Evolutionary conservation across 1,140 invertebrate genomes (phyloP), one percentile per base, ranked within the genome.

Genomic region (Bombus fervidus): DNA sequence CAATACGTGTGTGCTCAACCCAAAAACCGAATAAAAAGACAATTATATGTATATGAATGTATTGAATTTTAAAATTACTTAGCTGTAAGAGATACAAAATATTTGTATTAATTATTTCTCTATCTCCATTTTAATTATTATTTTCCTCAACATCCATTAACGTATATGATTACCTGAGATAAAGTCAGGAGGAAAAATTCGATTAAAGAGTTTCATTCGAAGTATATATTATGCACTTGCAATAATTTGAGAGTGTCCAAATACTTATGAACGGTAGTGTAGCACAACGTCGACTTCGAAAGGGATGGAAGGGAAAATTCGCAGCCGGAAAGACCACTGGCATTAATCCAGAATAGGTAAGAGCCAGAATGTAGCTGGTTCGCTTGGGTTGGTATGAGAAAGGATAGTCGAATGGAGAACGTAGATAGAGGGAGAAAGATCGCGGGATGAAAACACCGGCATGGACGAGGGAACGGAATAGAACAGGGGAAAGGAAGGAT

Each of bases 331-430:
- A 82, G 82, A 88, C 84, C 87, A 89, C 87, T 92, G 92, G 92
- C 91, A 93, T 93, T 92, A 93, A 94, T 94, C 92, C 92, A 93
- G 91, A 92, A 93, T 93, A 93, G 92, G 92, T 90, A 91, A 90
- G 90, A 92, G 89, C 69, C 68, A 53, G 37, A 81, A 76, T 78
- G 72, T 82, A 87, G 73, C 41, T 69, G 47, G 47, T 64, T 47
- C 15, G 64, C 69, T 31, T 41, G 85, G n/a, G 71, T 74, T 59
- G 85, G 68, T 25, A 68, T 41, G 53, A 83, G 83, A 84, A 66
- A 47, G 77, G 64, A 9, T 43, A 34, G 80, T 8, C 31, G 80
- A 81, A 73, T 64, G 53, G 43, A 6, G 41, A 34, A 76, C 34
- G 59, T 18, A 31, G 64, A 72, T 76, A 62, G 83, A 80, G 79